A percentile compares a stretch with the other conserved stretches of the same genome.
These are phyloP conservation scores for Mizuhopecten yessoensis DNA, from an alignment of 1,140 invertebrate genomes.

Conservation along the genomic window DNA sequence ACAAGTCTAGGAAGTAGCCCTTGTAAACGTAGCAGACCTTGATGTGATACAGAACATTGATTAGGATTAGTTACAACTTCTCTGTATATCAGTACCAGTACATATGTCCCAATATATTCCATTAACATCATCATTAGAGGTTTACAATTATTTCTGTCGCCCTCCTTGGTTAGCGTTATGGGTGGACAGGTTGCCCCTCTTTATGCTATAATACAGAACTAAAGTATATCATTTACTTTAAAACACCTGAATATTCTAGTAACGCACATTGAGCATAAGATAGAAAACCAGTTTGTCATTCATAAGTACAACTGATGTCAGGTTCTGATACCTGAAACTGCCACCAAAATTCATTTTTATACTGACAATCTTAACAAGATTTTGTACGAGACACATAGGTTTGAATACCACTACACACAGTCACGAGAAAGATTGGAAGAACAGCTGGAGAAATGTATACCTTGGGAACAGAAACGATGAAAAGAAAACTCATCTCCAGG, in stretches of 20 bases:
- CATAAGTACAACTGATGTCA: no score
- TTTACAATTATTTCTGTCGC: no score
- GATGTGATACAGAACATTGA: neutral
- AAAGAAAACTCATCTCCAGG: slow-evolving; percentile 31
- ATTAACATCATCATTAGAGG: neutral
- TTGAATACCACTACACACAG: neutral
- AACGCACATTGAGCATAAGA: no score
- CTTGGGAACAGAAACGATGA: neutral
- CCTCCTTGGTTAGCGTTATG: no score
- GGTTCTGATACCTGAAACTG: no score
- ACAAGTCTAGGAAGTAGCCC: neutral
- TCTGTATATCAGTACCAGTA: neutral
- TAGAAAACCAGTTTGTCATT: no score
- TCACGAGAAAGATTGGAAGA: neutral
- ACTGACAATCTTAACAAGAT: neutral
- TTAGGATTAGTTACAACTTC: neutral
- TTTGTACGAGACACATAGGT: no score
- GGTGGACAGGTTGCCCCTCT: no score
- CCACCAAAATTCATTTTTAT: neutral
- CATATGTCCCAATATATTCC: neutral
- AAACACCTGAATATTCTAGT: no score
- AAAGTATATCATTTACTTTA: no score
- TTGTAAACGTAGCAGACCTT: neutral
- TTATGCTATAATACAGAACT: no score
- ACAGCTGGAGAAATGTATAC: neutral